phyloP scores from a whole-genome alignment of 1,140 invertebrate genomes.

The Drosophila sp. region DNA sequence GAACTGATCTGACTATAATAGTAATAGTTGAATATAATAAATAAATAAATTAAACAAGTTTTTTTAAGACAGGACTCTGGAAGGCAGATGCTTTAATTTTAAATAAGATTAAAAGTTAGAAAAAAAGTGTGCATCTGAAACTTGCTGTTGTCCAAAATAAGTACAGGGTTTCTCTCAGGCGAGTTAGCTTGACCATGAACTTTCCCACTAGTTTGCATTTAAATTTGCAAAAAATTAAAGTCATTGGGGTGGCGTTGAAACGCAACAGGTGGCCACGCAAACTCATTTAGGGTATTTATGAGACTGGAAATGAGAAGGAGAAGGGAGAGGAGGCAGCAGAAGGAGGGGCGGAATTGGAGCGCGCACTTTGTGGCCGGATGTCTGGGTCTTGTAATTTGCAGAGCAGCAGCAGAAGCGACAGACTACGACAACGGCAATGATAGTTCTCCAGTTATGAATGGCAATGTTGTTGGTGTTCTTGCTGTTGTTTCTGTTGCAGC shows the following conservation, averaged over 20 bases:
- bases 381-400: conserved; percentile 79
- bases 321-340: conserved; percentile 4
- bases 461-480: conserved; percentile 37
- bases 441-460: conserved; percentile 75
- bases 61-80: too few species aligned
- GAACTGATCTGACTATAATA: too few species aligned
- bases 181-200: neutral
- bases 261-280: conserved; percentile 77
- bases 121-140: too few species aligned
- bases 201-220: conserved; percentile 47
- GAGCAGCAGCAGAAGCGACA: conserved; percentile 22
- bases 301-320: too few species aligned
- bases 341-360: conserved; percentile 30
- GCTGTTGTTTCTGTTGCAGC: conserved; percentile 27
- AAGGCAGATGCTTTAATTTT: too few species aligned
- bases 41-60: too few species aligned
- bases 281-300: conserved; percentile 60
- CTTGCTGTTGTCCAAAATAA: too few species aligned
- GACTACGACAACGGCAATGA: conserved; percentile 74
- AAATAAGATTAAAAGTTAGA: too few species aligned
- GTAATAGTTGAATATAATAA: too few species aligned
- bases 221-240: conserved; percentile 81
- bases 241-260: conserved; percentile 21
- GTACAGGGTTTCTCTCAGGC: too few species aligned
- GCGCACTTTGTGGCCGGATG: conserved; percentile 66